Conservation (phyloP, 2,888 invertebrate genomes). For the Therioaphis trifolii region DNA sequence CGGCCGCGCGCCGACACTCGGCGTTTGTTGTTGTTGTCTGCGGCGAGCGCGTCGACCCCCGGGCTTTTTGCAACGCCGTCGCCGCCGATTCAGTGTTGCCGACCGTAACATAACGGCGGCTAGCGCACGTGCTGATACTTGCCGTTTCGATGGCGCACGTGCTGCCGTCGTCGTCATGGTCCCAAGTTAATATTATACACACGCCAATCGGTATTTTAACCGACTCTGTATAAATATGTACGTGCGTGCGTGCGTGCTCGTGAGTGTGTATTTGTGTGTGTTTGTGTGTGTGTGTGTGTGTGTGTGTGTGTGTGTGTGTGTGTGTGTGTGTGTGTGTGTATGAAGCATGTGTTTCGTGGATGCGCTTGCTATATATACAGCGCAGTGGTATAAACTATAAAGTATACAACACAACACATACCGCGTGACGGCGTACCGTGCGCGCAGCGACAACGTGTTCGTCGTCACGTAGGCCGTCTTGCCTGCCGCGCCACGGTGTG, state of each 20-base stretch:
- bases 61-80: constrained; percentile 46
- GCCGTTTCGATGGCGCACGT: constrained; percentile 8
- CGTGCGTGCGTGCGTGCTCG: no score
- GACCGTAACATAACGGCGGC: not conserved
- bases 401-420: no score
- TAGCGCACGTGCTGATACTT: constrained; percentile 9
- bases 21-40: constrained; percentile 53
- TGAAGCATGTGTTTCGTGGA: no score
- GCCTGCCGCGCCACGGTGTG: not conserved
- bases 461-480: constrained; percentile 34
- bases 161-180: not conserved
- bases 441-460: constrained; percentile 33
- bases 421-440: not conserved
- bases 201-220: no score
- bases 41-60: constrained; percentile 49
- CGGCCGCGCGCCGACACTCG: constrained; percentile 9
- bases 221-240: no score
- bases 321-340: no score
- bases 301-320: no score
- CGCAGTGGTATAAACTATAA: no score
- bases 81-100: constrained; percentile 36
- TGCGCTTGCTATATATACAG: no score
- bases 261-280: no score
- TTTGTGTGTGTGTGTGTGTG: no score
- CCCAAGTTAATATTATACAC: no score